These are phyloP conservation scores for Pycnomerus fuliginosus DNA, from an alignment of 2,888 invertebrate genomes.

Conservation along the genomic window DNA sequence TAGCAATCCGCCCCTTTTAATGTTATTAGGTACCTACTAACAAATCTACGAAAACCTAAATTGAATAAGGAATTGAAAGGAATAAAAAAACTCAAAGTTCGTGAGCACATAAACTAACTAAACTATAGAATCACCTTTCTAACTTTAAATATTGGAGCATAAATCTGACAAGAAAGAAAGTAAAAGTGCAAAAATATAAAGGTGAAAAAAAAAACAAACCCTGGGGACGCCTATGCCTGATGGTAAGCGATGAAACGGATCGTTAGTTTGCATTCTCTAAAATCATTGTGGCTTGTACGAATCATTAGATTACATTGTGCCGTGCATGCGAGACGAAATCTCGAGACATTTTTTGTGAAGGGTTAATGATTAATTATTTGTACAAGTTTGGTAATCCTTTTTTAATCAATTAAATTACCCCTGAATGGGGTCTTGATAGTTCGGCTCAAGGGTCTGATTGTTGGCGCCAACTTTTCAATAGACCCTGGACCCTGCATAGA, in stretches of 20 bases:
- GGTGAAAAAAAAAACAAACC: too few relatives aligned
- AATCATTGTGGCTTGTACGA: conserved; percentile 48
- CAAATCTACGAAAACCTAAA: too few relatives aligned
- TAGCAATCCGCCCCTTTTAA: too few relatives aligned
- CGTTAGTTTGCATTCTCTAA: conserved; percentile 51
- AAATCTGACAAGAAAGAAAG: too few relatives aligned
- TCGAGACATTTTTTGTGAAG: conserved; percentile 43
- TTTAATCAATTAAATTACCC: conserved; percentile 48
- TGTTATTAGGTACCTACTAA: too few relatives aligned
- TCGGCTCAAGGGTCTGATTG: conserved; percentile 36
- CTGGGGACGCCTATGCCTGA: conserved; percentile 32
- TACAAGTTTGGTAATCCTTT: conserved; percentile 47
- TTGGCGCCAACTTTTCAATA: conserved; percentile 38
- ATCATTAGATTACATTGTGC: conserved; percentile 50
- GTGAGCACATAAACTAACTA: too few relatives aligned
- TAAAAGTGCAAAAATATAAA: too few relatives aligned
- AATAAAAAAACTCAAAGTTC: too few relatives aligned
- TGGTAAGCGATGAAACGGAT: conserved; percentile 51
- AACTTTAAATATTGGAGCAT: too few relatives aligned
- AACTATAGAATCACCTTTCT: too few relatives aligned
- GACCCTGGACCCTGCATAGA: conserved; percentile 12
- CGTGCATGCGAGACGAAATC: conserved; percentile 42
- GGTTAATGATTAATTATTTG: conserved; percentile 52
- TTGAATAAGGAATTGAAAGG: too few relatives aligned
- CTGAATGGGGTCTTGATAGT: conserved; percentile 40